A percentile compares a stretch with the other conserved stretches of the same genome.
Conservation (phyloP, 64 coral and sea anemone genomes). For the Cladopsammia gracilis region DNA sequence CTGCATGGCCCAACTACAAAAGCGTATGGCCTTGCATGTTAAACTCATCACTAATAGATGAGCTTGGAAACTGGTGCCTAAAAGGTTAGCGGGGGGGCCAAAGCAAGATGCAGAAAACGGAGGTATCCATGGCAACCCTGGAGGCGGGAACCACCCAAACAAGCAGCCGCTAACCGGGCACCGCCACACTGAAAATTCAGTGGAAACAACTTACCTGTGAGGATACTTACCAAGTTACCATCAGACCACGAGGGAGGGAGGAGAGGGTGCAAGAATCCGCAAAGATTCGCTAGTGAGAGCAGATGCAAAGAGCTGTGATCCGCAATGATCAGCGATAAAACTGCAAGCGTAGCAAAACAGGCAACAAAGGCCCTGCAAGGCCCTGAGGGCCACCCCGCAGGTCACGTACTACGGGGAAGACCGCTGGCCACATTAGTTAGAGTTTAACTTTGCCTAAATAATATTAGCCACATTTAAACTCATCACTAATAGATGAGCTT, state of each 20-base stretch:
- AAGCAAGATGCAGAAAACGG: background rate
- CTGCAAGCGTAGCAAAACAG: background rate
- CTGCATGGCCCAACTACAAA: too few species aligned
- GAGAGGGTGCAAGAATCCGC: background rate
- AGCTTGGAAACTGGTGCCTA: background rate
- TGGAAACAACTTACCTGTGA: background rate
- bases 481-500: background rate
- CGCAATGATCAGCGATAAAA: background rate
- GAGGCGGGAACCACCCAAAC: background rate
- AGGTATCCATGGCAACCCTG: background rate
- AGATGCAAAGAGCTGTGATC: background rate
- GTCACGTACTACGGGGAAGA: background rate
- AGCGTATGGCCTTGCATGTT: too few species aligned
- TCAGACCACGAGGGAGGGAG: background rate
- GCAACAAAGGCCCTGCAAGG: background rate
- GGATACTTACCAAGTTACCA: background rate
- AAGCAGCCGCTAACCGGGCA: too few species aligned
- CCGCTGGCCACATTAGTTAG: background rate
- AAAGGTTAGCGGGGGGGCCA: background rate
- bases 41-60: constrained; percentile 4
- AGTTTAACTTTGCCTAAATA: background rate
- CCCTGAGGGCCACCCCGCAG: background rate
- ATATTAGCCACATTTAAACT: constrained; percentile 7
- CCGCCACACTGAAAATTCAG: too few species aligned
- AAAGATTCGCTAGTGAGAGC: background rate